phyloP scores from a whole-genome alignment of 2,888 invertebrate genomes.

The Campoplex capitator region DNA sequence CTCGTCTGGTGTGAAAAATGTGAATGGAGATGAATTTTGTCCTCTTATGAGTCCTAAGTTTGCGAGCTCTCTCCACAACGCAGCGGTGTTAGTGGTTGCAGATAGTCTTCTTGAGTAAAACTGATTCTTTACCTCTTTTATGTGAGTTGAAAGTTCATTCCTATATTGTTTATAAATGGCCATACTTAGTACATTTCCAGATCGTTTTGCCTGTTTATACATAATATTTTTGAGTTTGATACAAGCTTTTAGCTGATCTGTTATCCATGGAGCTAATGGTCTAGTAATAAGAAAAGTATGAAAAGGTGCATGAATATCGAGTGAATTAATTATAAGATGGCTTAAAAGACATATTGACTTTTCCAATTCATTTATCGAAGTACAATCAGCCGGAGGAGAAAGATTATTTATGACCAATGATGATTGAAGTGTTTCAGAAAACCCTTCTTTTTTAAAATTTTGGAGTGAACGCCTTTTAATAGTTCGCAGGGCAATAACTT shows the following conservation, averaged over 20 bases:
- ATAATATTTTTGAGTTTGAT: not conserved
- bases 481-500: not conserved
- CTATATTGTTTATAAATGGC: not conserved
- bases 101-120: not conserved
- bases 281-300: not conserved
- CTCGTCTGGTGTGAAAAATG: not conserved
- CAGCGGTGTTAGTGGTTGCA: not conserved
- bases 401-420: too few species aligned
- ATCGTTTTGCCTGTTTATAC: not conserved
- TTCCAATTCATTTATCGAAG: not conserved
- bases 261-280: not conserved
- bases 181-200: not conserved
- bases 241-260: not conserved
- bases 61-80: constrained; percentile 3
- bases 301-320: not conserved
- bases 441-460: not conserved
- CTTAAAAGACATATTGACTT: not conserved
- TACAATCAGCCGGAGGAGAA: too few species aligned
- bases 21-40: not conserved
- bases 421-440: too few species aligned
- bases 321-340: not conserved
- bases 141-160: not conserved
- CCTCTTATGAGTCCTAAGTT: not conserved
- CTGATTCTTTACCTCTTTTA: not conserved
- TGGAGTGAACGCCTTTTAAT: not conserved